phyloP scores from a whole-genome alignment of 2,113 vertebrate species.

The Terrapene triunguis region DNA sequence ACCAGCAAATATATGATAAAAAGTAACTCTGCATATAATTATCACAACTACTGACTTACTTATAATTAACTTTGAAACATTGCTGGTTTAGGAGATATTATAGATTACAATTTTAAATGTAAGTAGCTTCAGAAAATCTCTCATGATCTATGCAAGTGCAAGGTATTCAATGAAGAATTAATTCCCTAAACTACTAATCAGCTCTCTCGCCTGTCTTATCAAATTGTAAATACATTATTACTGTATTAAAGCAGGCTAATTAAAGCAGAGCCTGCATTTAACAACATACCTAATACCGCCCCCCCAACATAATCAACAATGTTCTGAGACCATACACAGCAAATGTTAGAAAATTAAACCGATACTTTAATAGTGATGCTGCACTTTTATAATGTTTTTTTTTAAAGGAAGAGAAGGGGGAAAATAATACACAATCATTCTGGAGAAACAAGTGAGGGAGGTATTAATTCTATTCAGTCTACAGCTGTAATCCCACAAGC shows the following conservation, averaged over 20 bases:
- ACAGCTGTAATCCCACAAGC: constrained; percentile 19
- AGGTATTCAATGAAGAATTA: constrained; percentile 62
- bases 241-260: constrained; percentile 62
- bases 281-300: constrained; percentile 23
- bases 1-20: constrained; percentile 61
- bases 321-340: constrained; percentile 15
- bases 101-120: constrained; percentile 64
- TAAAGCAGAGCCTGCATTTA: constrained; percentile 55
- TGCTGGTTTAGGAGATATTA: constrained; percentile 60
- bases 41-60: constrained; percentile 66
- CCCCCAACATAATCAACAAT: constrained; percentile 30
- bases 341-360: constrained; percentile 45
- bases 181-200: constrained; percentile 60
- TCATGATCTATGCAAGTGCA: constrained; percentile 43
- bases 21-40: constrained; percentile 51
- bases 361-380: neutral
- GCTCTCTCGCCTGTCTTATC: constrained; percentile 65
- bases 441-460: neutral
- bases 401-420: neutral
- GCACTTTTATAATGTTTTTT: neutral
- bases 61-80: constrained; percentile 76
- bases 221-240: constrained; percentile 73
- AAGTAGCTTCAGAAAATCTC: constrained; percentile 57
- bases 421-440: neutral
- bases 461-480: constrained; percentile 14